A percentile compares a stretch with the other conserved stretches of the same genome.
phyloP scores from a whole-genome alignment of 2,797 vertebrate species.

The Gadopsis marmoratus region DNA sequence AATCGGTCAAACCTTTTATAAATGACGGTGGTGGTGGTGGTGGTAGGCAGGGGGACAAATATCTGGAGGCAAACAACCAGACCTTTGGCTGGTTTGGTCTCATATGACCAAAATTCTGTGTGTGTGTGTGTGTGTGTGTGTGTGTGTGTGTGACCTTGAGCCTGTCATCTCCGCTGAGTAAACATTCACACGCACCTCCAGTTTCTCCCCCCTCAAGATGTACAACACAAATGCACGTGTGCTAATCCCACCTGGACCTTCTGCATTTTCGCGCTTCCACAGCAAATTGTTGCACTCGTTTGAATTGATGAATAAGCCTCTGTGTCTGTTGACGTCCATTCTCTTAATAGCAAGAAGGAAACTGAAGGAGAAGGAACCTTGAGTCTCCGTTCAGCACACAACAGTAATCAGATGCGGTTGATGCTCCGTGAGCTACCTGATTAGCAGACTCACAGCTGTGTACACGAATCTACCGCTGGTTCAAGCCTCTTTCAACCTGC shows the following conservation, averaged over 20 bases:
- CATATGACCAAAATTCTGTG: neutral
- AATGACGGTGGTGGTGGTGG: neutral
- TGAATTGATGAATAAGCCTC: neutral
- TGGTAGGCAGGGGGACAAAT: neutral
- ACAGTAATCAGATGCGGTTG: slow-evolving; percentile 21
- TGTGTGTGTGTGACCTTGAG: neutral
- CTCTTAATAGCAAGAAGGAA: neutral
- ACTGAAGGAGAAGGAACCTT: neutral
- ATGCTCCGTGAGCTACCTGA: slow-evolving; percentile 36
- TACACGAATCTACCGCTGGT: slow-evolving; percentile 14
- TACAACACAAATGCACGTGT: neutral
- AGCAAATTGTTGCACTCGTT: neutral
- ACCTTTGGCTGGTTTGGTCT: neutral
- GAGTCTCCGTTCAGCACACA: slow-evolving; percentile 3
- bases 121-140: neutral
- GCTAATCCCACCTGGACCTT: neutral
- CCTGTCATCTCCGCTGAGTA: slow-evolving; percentile 6
- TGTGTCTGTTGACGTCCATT: neutral
- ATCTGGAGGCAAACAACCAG: neutral
- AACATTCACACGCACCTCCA: slow-evolving; percentile 9
- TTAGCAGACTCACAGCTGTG: slow-evolving; percentile 33
- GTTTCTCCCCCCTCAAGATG: neutral
- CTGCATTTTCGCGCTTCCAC: neutral
- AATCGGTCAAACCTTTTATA: neutral
- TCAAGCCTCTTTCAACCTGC: slow-evolving; percentile 16